Evolutionary conservation across 2,888 invertebrate species (phyloP).

Genomic region (Anagyrus pseudococci): DNA sequence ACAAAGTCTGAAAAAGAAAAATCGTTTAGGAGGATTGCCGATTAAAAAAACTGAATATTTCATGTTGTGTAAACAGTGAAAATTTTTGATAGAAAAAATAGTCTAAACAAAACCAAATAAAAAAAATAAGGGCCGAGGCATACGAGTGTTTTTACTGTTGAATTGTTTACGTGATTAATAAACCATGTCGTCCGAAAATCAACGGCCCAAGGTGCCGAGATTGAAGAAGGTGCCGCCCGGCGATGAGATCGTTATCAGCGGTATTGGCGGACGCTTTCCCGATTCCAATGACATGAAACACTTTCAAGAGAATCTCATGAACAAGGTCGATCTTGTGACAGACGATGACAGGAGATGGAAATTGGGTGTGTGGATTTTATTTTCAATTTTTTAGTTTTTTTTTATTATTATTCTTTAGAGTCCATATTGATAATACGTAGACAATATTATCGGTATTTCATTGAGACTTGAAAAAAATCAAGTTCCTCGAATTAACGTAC

Average conservation of each 20-base stretch:
- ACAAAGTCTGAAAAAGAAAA: no score
- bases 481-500: no score
- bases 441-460: background rate
- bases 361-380: slow-evolving; percentile 40
- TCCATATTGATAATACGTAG: no score
- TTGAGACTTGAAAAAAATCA: background rate
- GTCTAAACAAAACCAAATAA: no score
- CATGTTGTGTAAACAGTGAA: no score
- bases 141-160: slow-evolving; percentile 15
- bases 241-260: slow-evolving; percentile 73
- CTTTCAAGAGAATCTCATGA: slow-evolving; percentile 71
- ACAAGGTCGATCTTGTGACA: slow-evolving; percentile 76
- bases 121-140: no score
- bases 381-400: background rate
- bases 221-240: slow-evolving; percentile 59
- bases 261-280: slow-evolving; percentile 77
- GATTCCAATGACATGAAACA: slow-evolving; percentile 78
- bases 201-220: background rate
- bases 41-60: no score
- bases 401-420: no score
- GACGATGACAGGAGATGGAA: slow-evolving; percentile 62
- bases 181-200: background rate
- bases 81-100: no score
- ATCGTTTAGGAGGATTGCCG: no score
- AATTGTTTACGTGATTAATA: background rate